Conservation (phyloP, 2,888 invertebrate species). For the Muscina levida region DNA sequence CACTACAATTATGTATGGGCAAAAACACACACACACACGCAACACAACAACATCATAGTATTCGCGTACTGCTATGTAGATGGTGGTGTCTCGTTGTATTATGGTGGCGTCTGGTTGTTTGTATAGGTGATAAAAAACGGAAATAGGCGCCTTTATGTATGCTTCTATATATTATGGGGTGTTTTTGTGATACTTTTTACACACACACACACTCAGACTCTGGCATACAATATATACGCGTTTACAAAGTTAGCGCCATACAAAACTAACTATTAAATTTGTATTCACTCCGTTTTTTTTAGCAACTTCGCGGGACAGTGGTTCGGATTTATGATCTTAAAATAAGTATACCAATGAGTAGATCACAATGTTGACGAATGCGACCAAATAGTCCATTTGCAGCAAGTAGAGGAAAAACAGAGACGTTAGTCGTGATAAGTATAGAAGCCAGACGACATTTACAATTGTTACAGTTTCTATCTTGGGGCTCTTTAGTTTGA, state of each 20-base stretch:
- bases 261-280: constrained; percentile 30
- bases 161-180: constrained; percentile 28
- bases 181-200: background rate
- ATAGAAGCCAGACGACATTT: too few species aligned
- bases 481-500: too few species aligned
- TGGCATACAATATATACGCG: background rate
- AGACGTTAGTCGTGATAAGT: too few species aligned
- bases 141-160: constrained; percentile 38
- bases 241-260: constrained; percentile 2
- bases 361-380: too few species aligned
- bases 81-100: background rate
- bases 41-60: constrained; percentile 12
- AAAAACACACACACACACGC: background rate
- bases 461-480: too few species aligned
- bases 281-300: background rate
- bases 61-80: background rate
- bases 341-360: too few species aligned
- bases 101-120: background rate
- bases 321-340: too few species aligned
- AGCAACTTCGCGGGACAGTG: too few species aligned
- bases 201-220: background rate
- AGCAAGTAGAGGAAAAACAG: too few species aligned
- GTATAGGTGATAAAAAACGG: constrained; percentile 26
- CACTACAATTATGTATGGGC: constrained; percentile 13
- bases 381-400: too few species aligned